phyloP scores from a whole-genome alignment of 1,140 invertebrate genomes.

The Drosophila paulistorum region DNA sequence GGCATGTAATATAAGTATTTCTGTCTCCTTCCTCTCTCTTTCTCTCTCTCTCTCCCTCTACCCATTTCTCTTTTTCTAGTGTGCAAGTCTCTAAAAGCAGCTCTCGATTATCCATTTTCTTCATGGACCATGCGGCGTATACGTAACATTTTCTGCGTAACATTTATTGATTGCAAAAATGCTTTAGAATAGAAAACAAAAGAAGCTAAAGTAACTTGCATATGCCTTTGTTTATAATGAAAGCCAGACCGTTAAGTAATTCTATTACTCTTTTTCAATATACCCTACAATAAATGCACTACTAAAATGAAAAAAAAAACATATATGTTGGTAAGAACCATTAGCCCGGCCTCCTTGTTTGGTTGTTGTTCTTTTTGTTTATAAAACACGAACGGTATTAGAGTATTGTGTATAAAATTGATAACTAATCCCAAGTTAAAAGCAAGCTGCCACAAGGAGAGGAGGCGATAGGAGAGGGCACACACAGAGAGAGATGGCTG shows the following conservation, averaged over 20 bases:
- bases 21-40: background rate
- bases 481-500: background rate
- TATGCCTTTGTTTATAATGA: constrained; percentile 2
- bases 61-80: background rate
- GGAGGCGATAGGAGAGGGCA: too few relatives aligned
- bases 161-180: constrained; percentile 13
- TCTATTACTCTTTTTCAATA: background rate
- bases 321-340: too few relatives aligned
- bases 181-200: constrained; percentile 31
- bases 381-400: background rate
- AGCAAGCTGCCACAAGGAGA: constrained; percentile 11
- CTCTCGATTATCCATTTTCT: background rate
- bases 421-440: constrained; percentile 51
- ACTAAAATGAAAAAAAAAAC: too few relatives aligned
- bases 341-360: background rate
- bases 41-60: too few relatives aligned
- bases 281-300: background rate
- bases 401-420: constrained; percentile 34
- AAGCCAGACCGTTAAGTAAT: background rate
- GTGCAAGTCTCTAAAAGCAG: too few relatives aligned
- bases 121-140: constrained; percentile 35
- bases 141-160: constrained; percentile 32
- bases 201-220: background rate
- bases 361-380: background rate
- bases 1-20: constrained; percentile 1